Evolutionary conservation across 2,113 vertebrate genomes (phyloP), one percentile per base, ranked within the genome.

Genomic region (Brachyhypopomus occidentalis): DNA sequence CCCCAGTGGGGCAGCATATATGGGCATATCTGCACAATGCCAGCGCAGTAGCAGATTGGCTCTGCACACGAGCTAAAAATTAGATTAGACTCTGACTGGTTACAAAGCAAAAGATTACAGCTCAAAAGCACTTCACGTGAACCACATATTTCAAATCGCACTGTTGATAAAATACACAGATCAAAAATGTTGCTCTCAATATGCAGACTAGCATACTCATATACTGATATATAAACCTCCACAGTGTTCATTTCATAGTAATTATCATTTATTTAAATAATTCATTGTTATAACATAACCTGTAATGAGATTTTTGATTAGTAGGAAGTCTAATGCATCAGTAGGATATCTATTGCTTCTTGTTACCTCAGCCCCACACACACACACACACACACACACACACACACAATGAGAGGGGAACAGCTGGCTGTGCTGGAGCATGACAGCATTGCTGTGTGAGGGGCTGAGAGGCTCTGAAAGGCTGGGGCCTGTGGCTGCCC

Each of bases 391-490:
- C 45, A 52, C 45, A 14, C 45, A 52, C 74, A 82, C 22, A 72
- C 74, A 77, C 56, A 34, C 27, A n/a, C 64, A 70, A 36, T 38
- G 36, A 79, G 66, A 69, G 48, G 30, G 48, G 52, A 83, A 69
- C 76, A 79, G 81, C 78, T 89, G 85, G 81, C 79, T 83, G 48
- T 25, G 0, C 75, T n/a, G 71, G 75, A 76, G 30, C 8, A 66
- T 78, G 83, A 86, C 87, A 87, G 75, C 8, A 41, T 72, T 58
- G 70, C 48, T 36, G 70, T 85, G 76, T 69, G 38, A 83, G 62
- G 82, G 84, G 67, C 20, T 71, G 55, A 66, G 25, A 66, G 63
- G 2, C 2, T 66, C 27, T 48, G n/a, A 59, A 85, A 77, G 86
- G 67, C n/a, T 9, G 6, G 41, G 73, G 77, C 84, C 78, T 20